Conservation (phyloP, 2,888 invertebrate genomes). For the Philonicus albiceps region DNA sequence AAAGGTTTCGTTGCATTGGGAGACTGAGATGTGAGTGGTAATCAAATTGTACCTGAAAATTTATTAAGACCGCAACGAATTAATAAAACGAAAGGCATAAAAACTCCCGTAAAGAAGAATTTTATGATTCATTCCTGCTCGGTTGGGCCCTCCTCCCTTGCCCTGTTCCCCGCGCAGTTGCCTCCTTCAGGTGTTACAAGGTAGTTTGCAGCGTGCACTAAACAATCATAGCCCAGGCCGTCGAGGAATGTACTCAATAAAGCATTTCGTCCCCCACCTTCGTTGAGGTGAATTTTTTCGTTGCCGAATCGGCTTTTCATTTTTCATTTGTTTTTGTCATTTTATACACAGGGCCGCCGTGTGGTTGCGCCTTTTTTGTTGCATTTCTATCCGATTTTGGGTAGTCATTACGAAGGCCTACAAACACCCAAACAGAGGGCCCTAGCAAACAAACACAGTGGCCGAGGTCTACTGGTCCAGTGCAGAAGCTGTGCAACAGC, state of each 20-base stretch:
- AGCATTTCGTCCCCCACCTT: constrained; percentile 34
- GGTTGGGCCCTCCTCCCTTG: neutral
- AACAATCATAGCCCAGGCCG: neutral
- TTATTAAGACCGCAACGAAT: constrained; percentile 30
- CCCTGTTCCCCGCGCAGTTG: neutral
- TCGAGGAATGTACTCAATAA: constrained; percentile 31
- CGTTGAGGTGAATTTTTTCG: neutral
- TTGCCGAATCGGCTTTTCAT: constrained; percentile 8
- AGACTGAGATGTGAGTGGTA: neutral
- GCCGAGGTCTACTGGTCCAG: neutral
- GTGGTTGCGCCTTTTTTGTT: constrained; percentile 14
- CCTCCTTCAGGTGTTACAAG: constrained; percentile 24
- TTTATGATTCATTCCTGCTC: constrained; percentile 34
- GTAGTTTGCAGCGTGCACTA: constrained; percentile 33
- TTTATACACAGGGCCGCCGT: neutral
- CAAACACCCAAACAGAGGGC: neutral
- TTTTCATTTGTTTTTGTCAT: constrained; percentile 34
- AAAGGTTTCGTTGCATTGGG: neutral
- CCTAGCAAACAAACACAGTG: neutral
- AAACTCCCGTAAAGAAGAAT: constrained; percentile 23
- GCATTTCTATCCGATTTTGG: neutral
- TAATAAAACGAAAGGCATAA: neutral
- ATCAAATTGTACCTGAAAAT: neutral
- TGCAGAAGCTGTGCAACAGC: neutral
- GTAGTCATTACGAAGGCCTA: neutral